phyloP scores from a whole-genome alignment of 2,888 invertebrate genomes.

The Brachyopa scutellaris region DNA sequence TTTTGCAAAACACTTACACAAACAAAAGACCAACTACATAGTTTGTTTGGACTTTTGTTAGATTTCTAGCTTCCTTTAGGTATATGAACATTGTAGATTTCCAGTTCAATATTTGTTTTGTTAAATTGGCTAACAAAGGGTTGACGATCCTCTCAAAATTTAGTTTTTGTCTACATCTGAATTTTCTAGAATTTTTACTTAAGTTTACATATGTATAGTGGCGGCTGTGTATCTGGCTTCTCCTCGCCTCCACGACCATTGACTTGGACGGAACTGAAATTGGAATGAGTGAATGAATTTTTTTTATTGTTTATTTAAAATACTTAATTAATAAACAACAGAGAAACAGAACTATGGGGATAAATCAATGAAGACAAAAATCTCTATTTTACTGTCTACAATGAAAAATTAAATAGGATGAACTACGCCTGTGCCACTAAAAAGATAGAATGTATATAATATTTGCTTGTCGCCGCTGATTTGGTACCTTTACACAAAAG shows the following conservation, averaged over 20 bases:
- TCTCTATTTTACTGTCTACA: slow-evolving; percentile 2
- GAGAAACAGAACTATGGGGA: background rate
- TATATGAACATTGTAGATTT: background rate
- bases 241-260: slow-evolving; percentile 95
- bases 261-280: slow-evolving; percentile 95
- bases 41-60: too few species aligned
- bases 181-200: slow-evolving; percentile 45
- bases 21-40: too few species aligned
- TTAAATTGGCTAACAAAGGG: background rate
- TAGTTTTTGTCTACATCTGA: slow-evolving; percentile 18
- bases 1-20: background rate
- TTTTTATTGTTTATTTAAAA: background rate
- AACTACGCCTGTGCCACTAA: slow-evolving; percentile 32
- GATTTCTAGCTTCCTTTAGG: background rate
- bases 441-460: slow-evolving; percentile 28
- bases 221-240: slow-evolving; percentile 97
- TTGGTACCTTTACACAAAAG: too few species aligned
- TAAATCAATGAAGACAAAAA: background rate
- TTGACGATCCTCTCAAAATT: background rate
- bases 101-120: background rate
- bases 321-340: background rate
- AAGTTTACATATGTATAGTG: slow-evolving; percentile 93
- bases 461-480: too few species aligned
- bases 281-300: slow-evolving; percentile 55
- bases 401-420: background rate